Conservation (phyloP, 1,140 invertebrate species). For the Diuraphis noxia region DNA sequence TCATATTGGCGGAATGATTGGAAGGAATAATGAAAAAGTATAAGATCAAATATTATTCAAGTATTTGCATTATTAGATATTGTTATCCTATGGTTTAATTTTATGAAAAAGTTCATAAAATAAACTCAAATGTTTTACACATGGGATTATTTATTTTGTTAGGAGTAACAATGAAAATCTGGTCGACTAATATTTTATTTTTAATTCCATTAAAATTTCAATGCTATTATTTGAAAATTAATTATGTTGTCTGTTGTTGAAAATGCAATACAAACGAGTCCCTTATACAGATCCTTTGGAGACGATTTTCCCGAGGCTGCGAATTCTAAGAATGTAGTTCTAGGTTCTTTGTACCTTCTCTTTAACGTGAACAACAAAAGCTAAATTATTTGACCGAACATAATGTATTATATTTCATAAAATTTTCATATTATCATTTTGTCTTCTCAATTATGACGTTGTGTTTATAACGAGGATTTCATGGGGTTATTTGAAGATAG, state of each 20-base stretch:
- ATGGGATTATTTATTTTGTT: neutral
- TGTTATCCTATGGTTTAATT: neutral
- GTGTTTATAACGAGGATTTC: neutral
- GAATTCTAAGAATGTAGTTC: neutral
- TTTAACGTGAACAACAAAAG: neutral
- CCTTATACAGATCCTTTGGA: neutral
- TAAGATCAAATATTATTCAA: neutral
- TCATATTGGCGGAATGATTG: neutral
- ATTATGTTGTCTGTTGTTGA: neutral
- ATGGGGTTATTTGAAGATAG: neutral
- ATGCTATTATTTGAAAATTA: neutral
- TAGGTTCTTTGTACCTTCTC: neutral
- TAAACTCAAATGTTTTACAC: neutral
- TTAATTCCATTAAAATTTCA: neutral
- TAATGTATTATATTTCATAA: neutral
- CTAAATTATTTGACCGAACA: neutral
- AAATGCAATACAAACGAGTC: neutral
- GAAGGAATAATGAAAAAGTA: neutral
- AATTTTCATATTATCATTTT: neutral
- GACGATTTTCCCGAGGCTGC: neutral
- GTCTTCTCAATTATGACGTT: neutral
- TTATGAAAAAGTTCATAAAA: neutral
- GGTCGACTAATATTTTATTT: neutral
- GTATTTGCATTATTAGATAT: neutral
- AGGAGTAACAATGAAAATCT: neutral